Base-by-base conservation (phyloP, 1,140 invertebrate genomes). In the Mesaphorura yosii region DNA sequence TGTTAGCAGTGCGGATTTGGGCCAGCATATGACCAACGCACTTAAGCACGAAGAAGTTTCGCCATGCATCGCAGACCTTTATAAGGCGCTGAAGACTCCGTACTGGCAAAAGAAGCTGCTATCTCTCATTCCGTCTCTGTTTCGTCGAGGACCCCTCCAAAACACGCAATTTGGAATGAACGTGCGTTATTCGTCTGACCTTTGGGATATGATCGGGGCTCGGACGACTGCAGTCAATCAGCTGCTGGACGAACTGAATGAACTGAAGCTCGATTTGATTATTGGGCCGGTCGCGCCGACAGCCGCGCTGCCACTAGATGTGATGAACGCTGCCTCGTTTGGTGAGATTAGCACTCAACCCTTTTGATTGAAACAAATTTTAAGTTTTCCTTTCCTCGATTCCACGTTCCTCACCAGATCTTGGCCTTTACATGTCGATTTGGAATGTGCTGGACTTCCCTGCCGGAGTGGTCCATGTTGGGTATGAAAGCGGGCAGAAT, bases 371-470 rank as follows among this genome's bases (percentile, higher is more conserved):
- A 26, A 14, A 31, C 12, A 22, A 47, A 19, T 27, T 12, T 25
- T 25, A 25, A 47, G 23, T 47, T 25, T 25, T n/a, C 10, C 17
- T 10, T 42, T 42, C n/a, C n/a, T n/a, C n/a, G n/a, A n/a, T 17
- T n/a, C n/a, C n/a, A n/a, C n/a, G n/a, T n/a, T n/a, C n/a, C n/a
- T n/a, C n/a, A n/a, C n/a, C n/a, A n/a, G n/a, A n/a, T n/a, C n/a
- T n/a, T n/a, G n/a, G n/a, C n/a, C n/a, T n/a, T n/a, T n/a, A n/a
- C n/a, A n/a, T n/a, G n/a, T n/a, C n/a, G n/a, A n/a, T n/a, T n/a
- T n/a, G n/a, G n/a, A n/a, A n/a, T n/a, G n/a, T n/a, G 22, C 26
- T 68, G 4, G 59, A 69, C 55, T 68, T 69, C 28, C 68, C 68
- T 27, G 65, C 62, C 25, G 68, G 68, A 17, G 60, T 66, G 14